Evolutionary conservation across 1,140 invertebrate genomes (phyloP).

Genomic region (Drepana arcuata): DNA sequence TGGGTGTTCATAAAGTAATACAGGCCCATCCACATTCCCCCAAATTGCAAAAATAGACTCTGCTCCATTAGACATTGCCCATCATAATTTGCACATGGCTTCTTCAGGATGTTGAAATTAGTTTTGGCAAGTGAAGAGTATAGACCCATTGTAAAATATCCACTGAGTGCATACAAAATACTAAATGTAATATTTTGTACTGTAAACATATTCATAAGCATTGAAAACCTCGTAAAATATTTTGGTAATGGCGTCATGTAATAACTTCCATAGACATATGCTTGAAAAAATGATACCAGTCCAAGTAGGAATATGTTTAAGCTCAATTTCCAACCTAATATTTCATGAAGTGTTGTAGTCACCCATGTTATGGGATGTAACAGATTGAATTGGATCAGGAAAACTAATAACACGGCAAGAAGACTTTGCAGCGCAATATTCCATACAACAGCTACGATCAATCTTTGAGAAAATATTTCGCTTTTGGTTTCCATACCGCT

Average conservation of each 20-base stretch:
- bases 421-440: conserved; percentile 50
- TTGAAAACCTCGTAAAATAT: conserved; percentile 75
- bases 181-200: conserved; percentile 74
- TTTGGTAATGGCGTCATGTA: conserved; percentile 57
- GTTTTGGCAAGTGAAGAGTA: conserved; percentile 75
- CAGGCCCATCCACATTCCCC: conserved; percentile 79
- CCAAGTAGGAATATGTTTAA: conserved; percentile 48
- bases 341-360: conserved; percentile 42
- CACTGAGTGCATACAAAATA: conserved; percentile 72
- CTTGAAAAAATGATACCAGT: conserved; percentile 58
- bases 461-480: conserved; percentile 59
- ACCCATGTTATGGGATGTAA: conserved; percentile 54
- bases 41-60: conserved; percentile 74
- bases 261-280: conserved; percentile 57
- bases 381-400: conserved; percentile 47
- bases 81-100: conserved; percentile 47
- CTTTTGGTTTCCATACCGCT: conserved; percentile 50
- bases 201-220: conserved; percentile 74
- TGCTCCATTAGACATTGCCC: conserved; percentile 56
- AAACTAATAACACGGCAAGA: conserved; percentile 47
- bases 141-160: conserved; percentile 74
- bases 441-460: conserved; percentile 51
- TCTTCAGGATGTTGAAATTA: conserved; percentile 66
- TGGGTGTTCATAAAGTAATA: conserved; percentile 77
- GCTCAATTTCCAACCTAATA: conserved; percentile 55